phyloP scores from a whole-genome alignment of 1,140 invertebrate species.

The Pseudomyrmex concolor region DNA sequence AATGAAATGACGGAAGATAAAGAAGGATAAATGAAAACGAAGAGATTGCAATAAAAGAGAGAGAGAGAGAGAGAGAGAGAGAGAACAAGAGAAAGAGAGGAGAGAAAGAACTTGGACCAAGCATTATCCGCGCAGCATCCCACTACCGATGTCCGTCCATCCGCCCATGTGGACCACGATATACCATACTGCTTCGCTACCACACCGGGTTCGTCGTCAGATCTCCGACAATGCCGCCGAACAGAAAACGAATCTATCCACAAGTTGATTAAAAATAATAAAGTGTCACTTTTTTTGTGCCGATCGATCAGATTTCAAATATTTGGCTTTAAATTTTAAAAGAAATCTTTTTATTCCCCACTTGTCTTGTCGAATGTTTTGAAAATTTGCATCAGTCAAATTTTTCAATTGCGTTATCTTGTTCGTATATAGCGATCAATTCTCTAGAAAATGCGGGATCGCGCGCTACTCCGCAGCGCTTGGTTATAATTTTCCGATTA shows the following conservation, averaged over 20 bases:
- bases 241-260: constrained; percentile 19
- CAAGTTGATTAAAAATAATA: too few relatives aligned
- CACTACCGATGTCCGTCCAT: constrained; percentile 76
- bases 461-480: background rate
- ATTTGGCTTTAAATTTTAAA: too few relatives aligned
- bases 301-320: too few relatives aligned
- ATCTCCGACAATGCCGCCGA: constrained; percentile 25
- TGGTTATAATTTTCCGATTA: constrained; percentile 40
- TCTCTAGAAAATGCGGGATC: background rate
- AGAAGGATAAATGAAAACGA: constrained; percentile 43
- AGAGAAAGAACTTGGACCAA: constrained; percentile 36
- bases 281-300: too few relatives aligned
- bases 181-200: constrained; percentile 71
- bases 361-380: background rate
- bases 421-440: background rate
- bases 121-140: constrained; percentile 75
- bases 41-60: constrained; percentile 28
- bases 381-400: background rate
- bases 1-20: constrained; percentile 58
- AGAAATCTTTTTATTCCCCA: too few relatives aligned
- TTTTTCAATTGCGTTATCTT: background rate
- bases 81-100: constrained; percentile 42
- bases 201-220: constrained; percentile 52
- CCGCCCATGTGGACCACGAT: constrained; percentile 67
- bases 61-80: constrained; percentile 34